Percentiles rank a stretch among this genome's conserved stretches.
phyloP scores from a whole-genome alignment of 2,113 vertebrate genomes.

The Lepisosteus osseus region DNA sequence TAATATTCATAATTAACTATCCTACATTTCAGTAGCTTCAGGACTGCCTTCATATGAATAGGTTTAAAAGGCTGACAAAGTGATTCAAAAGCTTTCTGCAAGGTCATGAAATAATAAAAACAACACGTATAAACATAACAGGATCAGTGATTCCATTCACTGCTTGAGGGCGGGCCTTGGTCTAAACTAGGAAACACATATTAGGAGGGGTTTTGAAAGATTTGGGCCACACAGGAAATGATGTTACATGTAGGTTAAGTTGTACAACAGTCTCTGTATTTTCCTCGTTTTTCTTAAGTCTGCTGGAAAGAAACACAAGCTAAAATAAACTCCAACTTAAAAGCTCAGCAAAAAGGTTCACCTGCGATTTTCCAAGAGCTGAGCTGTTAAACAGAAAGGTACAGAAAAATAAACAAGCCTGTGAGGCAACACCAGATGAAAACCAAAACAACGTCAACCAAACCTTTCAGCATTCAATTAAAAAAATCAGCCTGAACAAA shows the following conservation, averaged over 20 bases:
- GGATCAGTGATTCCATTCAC: slow-evolving; percentile 51
- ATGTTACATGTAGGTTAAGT: slow-evolving; percentile 57
- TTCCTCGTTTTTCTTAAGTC: slow-evolving; percentile 53
- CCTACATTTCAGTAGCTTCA: too few species aligned
- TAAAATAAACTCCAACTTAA: not conserved
- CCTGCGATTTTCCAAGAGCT: too few species aligned
- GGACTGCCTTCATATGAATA: not conserved
- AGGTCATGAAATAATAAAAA: not conserved
- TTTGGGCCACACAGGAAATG: slow-evolving; percentile 67
- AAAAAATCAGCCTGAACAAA: too few species aligned
- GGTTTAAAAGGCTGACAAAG: not conserved
- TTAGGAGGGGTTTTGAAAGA: slow-evolving; percentile 48
- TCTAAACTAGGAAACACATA: slow-evolving; percentile 56
- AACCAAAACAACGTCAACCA: too few species aligned
- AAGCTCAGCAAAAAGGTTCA: too few species aligned
- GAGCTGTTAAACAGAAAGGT: too few species aligned
- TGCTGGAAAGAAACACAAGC: not conserved
- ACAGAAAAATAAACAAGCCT: too few species aligned
- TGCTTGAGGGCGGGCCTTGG: slow-evolving; percentile 25
- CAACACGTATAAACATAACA: too few species aligned
- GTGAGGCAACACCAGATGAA: too few species aligned
- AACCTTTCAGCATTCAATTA: too few species aligned
- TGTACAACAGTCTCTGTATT: slow-evolving; percentile 52
- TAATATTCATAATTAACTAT: too few species aligned
- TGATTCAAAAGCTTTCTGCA: not conserved